These are phyloP conservation scores for Noctua janthe DNA, from an alignment of 2,888 invertebrate species.

Conservation along the genomic window DNA sequence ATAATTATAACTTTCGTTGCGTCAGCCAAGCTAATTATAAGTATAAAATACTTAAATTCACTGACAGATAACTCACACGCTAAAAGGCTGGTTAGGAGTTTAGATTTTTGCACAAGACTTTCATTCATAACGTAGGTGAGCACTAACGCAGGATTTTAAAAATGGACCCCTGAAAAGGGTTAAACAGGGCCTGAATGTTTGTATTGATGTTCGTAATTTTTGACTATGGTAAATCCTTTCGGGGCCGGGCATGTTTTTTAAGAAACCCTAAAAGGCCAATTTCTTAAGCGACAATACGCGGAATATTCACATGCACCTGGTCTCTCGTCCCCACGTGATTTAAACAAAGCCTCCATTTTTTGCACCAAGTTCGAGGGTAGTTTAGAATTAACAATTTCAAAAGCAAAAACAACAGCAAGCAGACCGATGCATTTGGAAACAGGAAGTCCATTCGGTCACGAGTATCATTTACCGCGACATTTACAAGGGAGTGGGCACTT, in stretches of 20 bases:
- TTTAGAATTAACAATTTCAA: constrained; percentile 17
- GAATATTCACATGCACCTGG: neutral
- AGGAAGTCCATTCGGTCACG: constrained; percentile 49
- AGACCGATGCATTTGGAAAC: constrained; percentile 32
- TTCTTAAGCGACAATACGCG: neutral
- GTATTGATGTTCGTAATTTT: neutral
- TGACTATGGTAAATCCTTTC: neutral
- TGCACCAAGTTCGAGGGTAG: neutral
- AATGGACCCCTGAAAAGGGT: neutral
- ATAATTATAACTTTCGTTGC: neutral
- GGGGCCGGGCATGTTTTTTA: neutral
- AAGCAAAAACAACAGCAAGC: neutral
- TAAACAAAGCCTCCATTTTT: neutral
- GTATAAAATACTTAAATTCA: neutral
- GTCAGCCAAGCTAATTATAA: neutral
- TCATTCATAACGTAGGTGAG: neutral
- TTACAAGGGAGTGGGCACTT: constrained; percentile 44
- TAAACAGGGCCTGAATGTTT: neutral
- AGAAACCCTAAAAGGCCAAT: neutral
- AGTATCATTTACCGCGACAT: constrained; percentile 55
- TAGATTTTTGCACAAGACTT: neutral
- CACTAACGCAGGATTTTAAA: neutral
- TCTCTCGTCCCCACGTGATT: neutral
- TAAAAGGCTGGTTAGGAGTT: neutral
- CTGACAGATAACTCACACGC: neutral